Evolutionary conservation across 2,888 invertebrate genomes (phyloP), one percentile per base, ranked within the genome.

Genomic region (Nymphalis c-album): DNA sequence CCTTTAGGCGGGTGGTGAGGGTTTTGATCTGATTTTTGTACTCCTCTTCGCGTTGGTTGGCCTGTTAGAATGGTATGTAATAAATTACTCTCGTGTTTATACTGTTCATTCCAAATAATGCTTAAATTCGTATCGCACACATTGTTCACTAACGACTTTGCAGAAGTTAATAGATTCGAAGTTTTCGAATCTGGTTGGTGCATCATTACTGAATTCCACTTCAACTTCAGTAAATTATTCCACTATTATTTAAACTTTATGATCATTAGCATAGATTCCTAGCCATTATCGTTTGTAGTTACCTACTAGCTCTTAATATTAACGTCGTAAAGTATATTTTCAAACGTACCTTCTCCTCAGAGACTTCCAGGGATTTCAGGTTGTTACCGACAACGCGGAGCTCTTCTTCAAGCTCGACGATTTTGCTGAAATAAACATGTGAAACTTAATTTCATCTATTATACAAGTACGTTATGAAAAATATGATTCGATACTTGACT

Each of bases 1-100:
- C 98, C 97, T 99, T 99, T 95, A 99, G 97, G 94, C 98, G 97
- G 94, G 97, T 97, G 93, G 97, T 98, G 93, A 98, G 95, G 93
- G 97, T 98, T 96, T 99, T 98, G 96, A 99, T 98, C 95, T 98
- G 98, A 94, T 98, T 97, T 95, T 99, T 98, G 96, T 98, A 99
- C 93, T 98, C 98, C 95, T 99, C 98, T 94, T 99, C 99, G 87
- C 98, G 97, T 95, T 98, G 98, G 95, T 98, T 98, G 94, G 99
- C 98, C 98, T 99, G 90, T 84, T 77, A 84, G 76, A 90, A 91
- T 77, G 75, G 78, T 79, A 82, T 76, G 78, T 63, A 80, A 77
- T 80, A 75, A 72, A 79, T 86, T 83, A 86, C 78, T 82, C 70
- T 72, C 73, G 63, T 53, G 58, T 55, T 63, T 35, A 57, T 55